Evolutionary conservation across 2,113 vertebrate species (phyloP), one percentile per base, ranked within the genome.

Genomic region (Aldabrachelys gigantea): DNA sequence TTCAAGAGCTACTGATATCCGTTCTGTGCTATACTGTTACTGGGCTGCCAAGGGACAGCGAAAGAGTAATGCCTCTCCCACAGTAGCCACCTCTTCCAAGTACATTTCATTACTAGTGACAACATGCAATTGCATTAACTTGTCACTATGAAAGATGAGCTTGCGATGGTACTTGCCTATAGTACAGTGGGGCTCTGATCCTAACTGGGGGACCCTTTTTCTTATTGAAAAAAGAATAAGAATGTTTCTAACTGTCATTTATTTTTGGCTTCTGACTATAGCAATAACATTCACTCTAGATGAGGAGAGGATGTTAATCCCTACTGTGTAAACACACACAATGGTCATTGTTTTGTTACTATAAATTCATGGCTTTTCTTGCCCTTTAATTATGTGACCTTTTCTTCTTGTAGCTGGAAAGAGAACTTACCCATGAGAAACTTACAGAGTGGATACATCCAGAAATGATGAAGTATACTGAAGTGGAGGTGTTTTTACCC

Each of bases 361-460:
- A 44, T 44, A 78, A 47, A 29, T 47, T 78, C 25, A 14, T 29
- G 75, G 24, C 44, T 35, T 59, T 82, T 35, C 75, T 80, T 89
- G 53, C 14, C 4, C 29, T 1, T 75, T 12, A 76, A 56, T 65
- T 8, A 29, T 0, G 44, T 50, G 50, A 19, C 31, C 5, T 69
- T 59, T 59, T 59, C 5, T 59, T 59, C 69, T 88, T 91, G 69
- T 84, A 99, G 99, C 97, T 99, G 96, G 99, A 99, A 95, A 97
- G 94, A 44, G 93, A 96, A 82, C 95, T 99, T 56, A 98, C 98
- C 0, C 98, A 98, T 3, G 98, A 99, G 82, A 99, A 98, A 22
- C 98, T 99, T 11, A 16, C 90, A 1, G 98, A 98, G 1, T 99
- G 99, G 99, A 98, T 98, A 9, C 94, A 56, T 76, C 97, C 98